Base-by-base conservation (phyloP, 2,888 invertebrate genomes). In the Zeuzera pyrina region DNA sequence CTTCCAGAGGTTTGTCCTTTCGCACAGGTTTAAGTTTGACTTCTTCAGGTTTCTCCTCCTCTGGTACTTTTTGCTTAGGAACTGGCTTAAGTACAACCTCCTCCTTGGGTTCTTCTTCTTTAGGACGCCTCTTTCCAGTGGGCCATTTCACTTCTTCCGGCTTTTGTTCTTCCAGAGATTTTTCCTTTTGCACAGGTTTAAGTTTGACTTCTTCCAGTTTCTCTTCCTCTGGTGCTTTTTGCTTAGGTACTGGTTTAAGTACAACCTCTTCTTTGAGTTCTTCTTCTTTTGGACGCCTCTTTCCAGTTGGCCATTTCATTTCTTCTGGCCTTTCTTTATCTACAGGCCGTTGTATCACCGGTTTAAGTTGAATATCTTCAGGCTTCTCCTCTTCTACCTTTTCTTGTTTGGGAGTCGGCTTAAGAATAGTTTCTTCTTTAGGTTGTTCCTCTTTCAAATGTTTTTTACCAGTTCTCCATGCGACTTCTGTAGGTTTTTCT, bases 1-100 rank as follows among this genome's bases (percentile, higher is more conserved):
- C 59, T 22, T 52, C 62, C 7, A 24, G 12, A 2, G 25, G 21
- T 16, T 39, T 38, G 10, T 22, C 47, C 34, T 12, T 47, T 39
- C 31, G 41, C 31, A 62, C 46, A 15, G 42, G 39, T 28, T 43
- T 46, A 11, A 39, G 23, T 28, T 40, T 31, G 3, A 30, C 51
- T 37, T 83, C 70, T 41, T 84, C 78, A 8, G 77, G 58, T 38
- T 76, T 68, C 42, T 71, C 68, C 26, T 70, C 66, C 24, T 55
- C 62, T 6, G 41, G 34, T 12, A 42, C 43, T 29, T 50, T 48
- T 11, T 50, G 38, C 33, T 50, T 60, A 24, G 53, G 30, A 36
- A 62, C 40, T 14, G 69, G 68, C 39, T 12, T 64, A 49, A 35
- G 39, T 15, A 57, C 48, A 1, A 70, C 57, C 12, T 64, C 60